Base-by-base conservation (phyloP, 2,888 invertebrate genomes). In the Adela reaumurella region DNA sequence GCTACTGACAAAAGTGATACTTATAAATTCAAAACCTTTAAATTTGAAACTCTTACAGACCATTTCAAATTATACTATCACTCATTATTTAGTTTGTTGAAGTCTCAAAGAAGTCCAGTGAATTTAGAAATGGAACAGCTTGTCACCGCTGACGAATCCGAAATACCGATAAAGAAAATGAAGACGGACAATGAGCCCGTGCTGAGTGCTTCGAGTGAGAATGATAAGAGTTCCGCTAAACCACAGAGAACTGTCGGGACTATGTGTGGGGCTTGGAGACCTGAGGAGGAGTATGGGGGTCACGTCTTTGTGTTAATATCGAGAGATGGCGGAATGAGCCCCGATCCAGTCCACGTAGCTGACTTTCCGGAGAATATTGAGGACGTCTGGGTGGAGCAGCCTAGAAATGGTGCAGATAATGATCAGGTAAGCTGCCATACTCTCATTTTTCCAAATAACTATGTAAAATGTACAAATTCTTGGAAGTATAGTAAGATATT, bases 231-330 rank as follows among this genome's bases (percentile, higher is more conserved):
- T 63, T 45, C 63, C 67, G 49, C 62, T 60, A 50, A 53, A 17
- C 55, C 46, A 68, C 70, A 1, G 50, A 70, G 80, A 54, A 78
- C 76, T 50, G 77, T 80, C 11, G 70, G 67, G 2, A 79, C 79
- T 44, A 78, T 78, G 77, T 80, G 80, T 62, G 80, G 80, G 49
- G 64, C 77, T 24, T 80, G 80, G 80, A 63, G 80, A 49, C 71
- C 71, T 29, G 71, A 76, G 8, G 80, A 80, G 54, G 72, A 65
- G 45, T 70, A 80, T 58, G 80, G 80, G 11, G 80, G 80, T 1
- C 56, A 74, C 16, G 62, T 79, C 42, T 62, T 80, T 28, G 74
- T 80, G 11, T 70, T 79, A 19, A 66, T 70, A 55, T 68, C 60
- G 0, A 62, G 77, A 45, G 58, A 65, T 20, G 58, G 60, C 2